These are phyloP conservation scores for Semnornis frantzii DNA, from an alignment of 2,113 vertebrate species.

Conservation along the genomic window DNA sequence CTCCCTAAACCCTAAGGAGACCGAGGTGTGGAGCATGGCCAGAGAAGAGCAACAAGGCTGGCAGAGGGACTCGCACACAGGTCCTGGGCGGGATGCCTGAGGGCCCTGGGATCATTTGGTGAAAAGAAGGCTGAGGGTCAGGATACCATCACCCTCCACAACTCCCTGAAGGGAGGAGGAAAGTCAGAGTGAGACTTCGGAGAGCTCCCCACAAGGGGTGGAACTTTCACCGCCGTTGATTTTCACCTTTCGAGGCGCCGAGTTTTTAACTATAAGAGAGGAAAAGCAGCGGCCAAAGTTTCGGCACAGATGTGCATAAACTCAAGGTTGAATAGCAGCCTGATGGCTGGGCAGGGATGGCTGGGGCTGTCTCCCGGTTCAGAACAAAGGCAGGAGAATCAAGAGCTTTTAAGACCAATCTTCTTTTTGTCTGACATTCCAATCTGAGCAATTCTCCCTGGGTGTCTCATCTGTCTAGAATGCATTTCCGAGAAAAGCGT, in stretches of 20 bases:
- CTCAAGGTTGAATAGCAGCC: background rate
- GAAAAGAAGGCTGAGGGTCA: too few relatives aligned
- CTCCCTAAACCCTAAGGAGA: background rate
- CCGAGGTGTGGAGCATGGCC: too few relatives aligned
- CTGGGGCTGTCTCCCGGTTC: background rate
- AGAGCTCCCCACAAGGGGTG: background rate
- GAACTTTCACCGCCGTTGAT: background rate
- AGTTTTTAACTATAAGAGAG: background rate
- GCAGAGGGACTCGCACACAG: too few relatives aligned
- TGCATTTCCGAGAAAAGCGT: background rate
- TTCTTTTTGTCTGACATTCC: constrained; percentile 15
- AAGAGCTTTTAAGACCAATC: constrained; percentile 20
- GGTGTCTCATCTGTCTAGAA: background rate
- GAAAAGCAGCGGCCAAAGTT: background rate
- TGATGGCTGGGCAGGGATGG: background rate
- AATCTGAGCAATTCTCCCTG: background rate
- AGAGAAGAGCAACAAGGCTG: too few relatives aligned
- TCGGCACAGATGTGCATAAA: background rate
- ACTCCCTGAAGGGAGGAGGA: background rate
- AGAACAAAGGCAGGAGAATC: constrained; percentile 33
- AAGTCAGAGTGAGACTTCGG: background rate
- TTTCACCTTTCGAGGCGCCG: background rate
- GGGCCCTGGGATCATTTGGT: too few relatives aligned
- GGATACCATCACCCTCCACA: background rate
- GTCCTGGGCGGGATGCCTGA: too few relatives aligned